Conservation (phyloP, 2,113 vertebrate species). For the Leiothrix lutea region DNA sequence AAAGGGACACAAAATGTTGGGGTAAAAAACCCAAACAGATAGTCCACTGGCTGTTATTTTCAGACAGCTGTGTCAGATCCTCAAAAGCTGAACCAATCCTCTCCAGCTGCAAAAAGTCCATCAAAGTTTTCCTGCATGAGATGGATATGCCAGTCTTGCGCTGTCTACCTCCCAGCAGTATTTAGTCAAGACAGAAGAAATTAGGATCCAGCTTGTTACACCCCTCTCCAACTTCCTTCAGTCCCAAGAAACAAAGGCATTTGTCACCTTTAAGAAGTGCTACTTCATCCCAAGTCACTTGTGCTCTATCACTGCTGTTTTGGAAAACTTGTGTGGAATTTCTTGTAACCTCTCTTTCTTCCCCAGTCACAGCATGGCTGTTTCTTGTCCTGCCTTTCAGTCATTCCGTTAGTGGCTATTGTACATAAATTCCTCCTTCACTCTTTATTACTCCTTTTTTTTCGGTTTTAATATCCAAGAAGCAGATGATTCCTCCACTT, state of each 20-base stretch:
- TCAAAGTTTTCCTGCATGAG: background rate
- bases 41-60: background rate
- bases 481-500: background rate
- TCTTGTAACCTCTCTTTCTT: background rate
- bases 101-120: background rate
- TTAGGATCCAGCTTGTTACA: background rate
- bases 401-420: background rate
- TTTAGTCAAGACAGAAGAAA: background rate
- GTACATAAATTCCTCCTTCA: background rate
- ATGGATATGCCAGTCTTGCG: no score
- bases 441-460: background rate
- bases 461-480: background rate
- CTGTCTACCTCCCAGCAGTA: background rate
- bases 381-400: background rate
- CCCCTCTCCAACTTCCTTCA: background rate
- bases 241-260: background rate
- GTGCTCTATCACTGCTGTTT: background rate
- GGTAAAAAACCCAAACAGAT: background rate
- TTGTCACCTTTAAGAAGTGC: background rate
- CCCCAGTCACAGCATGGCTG: background rate
- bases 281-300: rapidly evolving
- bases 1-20: background rate
- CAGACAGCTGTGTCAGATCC: background rate
- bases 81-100: background rate
- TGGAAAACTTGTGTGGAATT: background rate